A percentile compares a stretch with the other conserved stretches of the same genome.
phyloP scores from a whole-genome alignment of 2,888 invertebrate species.

The Noctua comes region DNA sequence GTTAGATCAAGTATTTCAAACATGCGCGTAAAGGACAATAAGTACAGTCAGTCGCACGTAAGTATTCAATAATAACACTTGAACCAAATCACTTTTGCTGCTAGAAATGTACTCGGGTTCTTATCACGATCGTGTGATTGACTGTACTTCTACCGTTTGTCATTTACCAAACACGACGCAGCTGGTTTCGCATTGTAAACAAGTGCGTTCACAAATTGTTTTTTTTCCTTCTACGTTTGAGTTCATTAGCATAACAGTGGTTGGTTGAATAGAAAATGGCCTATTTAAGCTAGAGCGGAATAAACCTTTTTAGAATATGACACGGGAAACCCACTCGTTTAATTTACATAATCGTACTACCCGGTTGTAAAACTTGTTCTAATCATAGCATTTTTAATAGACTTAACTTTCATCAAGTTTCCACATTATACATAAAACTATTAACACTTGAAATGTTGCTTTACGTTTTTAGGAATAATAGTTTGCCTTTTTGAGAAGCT shows the following conservation, averaged over 20 bases:
- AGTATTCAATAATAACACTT: background rate
- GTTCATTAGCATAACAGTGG: background rate
- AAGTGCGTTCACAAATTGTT: background rate
- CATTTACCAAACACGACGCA: background rate
- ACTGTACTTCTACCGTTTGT: slow-evolving; percentile 7
- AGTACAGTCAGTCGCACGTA: background rate
- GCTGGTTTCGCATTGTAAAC: slow-evolving; percentile 8
- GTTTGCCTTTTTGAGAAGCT: too few species aligned
- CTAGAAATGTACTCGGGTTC: background rate
- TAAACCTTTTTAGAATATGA: background rate
- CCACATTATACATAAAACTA: too few species aligned
- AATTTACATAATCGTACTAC: background rate
- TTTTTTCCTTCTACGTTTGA: background rate
- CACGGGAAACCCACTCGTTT: background rate
- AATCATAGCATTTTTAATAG: background rate
- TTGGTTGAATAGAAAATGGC: background rate
- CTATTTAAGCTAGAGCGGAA: background rate
- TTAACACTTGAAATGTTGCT: too few species aligned
- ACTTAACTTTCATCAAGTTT: background rate
- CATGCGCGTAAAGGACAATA: background rate
- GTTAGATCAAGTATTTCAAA: slow-evolving; percentile 14
- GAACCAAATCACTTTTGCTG: background rate
- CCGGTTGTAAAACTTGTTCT: background rate
- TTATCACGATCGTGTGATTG: too few species aligned
- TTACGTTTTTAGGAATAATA: too few species aligned